Percentiles rank a stretch among this genome's conserved stretches.
Conservation (phyloP, 2,113 vertebrate species). For the Xiphophorus hellerii region DNA sequence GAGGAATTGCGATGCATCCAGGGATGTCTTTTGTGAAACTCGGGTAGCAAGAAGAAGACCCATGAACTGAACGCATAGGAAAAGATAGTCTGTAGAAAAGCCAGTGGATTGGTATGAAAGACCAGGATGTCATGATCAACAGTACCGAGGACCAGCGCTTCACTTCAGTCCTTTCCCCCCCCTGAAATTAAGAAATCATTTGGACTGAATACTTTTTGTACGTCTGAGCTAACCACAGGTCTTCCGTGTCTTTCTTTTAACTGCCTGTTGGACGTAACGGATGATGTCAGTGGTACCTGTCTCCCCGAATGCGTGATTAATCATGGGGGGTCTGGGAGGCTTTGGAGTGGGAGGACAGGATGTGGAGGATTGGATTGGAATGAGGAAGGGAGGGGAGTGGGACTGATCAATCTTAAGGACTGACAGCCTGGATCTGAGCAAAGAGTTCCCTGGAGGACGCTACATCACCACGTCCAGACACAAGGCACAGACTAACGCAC, state of each 20-base stretch:
- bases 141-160: no score
- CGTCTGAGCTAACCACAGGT: conserved; percentile 2
- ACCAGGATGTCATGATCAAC: no score
- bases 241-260: conserved; percentile 7
- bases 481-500: background rate
- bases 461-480: conserved; percentile 30
- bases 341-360: conserved; percentile 42
- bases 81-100: no score
- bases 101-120: no score
- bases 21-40: no score
- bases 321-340: conserved; percentile 45
- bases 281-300: conserved; percentile 65
- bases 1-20: no score
- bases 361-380: conserved; percentile 55
- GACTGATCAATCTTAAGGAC: conserved; percentile 74
- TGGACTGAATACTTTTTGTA: no score
- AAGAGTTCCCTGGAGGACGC: conserved; percentile 55
- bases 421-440: conserved; percentile 55
- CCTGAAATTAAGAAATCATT: no score
- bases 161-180: no score
- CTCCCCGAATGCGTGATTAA: conserved; percentile 66
- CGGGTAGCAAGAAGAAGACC: no score
- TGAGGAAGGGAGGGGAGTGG: conserved; percentile 49
- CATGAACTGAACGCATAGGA: no score
- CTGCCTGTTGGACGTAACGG: conserved; percentile 10